A percentile compares a stretch with the other conserved stretches of the same genome.
phyloP scores from a whole-genome alignment of 2,113 vertebrate species.

The Rhabdornis inornatus region DNA sequence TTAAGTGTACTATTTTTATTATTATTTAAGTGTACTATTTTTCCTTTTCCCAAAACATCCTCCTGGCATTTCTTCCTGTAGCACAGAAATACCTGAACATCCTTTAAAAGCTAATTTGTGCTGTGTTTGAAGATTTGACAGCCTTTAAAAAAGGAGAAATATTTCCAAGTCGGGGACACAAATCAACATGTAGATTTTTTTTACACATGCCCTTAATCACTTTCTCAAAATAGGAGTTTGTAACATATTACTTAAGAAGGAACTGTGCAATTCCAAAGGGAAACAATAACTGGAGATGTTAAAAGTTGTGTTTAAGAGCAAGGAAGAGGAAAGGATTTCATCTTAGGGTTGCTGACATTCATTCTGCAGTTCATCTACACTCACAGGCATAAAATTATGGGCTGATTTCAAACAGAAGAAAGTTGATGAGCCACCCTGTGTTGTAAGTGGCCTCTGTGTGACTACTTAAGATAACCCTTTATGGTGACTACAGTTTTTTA shows the following conservation, averaged over 20 bases:
- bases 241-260: not conserved
- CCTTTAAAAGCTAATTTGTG: not conserved
- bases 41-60: not conserved
- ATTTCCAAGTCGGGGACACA: not conserved
- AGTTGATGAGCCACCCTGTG: not conserved
- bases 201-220: not conserved
- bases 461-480: not conserved
- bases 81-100: not conserved
- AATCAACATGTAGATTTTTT: not conserved
- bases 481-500: not conserved
- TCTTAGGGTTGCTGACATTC: not conserved
- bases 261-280: not conserved
- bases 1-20: not conserved
- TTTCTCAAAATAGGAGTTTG: not conserved
- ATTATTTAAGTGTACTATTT: not conserved
- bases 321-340: not conserved
- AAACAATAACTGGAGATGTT: not conserved
- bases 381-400: not conserved
- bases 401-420: not conserved
- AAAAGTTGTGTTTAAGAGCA: not conserved
- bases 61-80: not conserved
- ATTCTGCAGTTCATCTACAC: not conserved
- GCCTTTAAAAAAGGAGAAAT: not conserved
- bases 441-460: not conserved
- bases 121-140: not conserved